Evolutionary conservation across 1,140 invertebrate species (phyloP), one percentile per base, ranked within the genome.

Genomic region (Leptonema lineaticorne): DNA sequence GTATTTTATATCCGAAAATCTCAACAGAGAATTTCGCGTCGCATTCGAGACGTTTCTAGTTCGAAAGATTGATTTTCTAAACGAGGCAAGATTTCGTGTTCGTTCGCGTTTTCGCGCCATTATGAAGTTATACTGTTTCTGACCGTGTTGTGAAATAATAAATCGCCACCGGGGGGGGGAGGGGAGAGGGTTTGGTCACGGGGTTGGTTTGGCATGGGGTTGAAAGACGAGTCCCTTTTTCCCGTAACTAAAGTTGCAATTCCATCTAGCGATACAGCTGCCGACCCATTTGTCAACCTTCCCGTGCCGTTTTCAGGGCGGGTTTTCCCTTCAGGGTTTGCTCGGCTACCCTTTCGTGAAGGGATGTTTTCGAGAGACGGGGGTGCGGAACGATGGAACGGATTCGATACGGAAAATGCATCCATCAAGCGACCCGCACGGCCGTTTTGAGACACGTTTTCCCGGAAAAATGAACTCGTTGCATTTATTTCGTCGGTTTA

Each of bases 271-370:
- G 70, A 69, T 72, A 69, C 70, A 59, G 67, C 68, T 62, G 70
- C 64, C 67, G 58, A 18, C 69, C 70, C 67, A 72, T 72, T 72
- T 72, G 70, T 72, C 70, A 72, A 69, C 70, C 67, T 63, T 65
- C 59, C 37, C 37, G 48, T 57, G 24, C n/a, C n/a, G n/a, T n/a
- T n/a, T n/a, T n/a, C 26, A 24, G 65, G 28, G 33, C 28, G 41
- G 28, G 67, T 33, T 28, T 28, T 62, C 58, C 58, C 58, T 29
- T 11, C 58, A 41, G 33, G 18, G 33, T 9, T n/a, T n/a, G n/a
- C n/a, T n/a, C n/a, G n/a, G n/a, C 62, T 24, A 41, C 62, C 62
- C 62, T 50, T 50, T 50, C 62, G 22, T 9, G 14, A 24, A 24
- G 50, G 18, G 50, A 24, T n/a, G 11, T 45, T 16, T 16, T 16